Evolutionary conservation across 2,888 invertebrate species (phyloP).

Genomic region (Acleris laterana): DNA sequence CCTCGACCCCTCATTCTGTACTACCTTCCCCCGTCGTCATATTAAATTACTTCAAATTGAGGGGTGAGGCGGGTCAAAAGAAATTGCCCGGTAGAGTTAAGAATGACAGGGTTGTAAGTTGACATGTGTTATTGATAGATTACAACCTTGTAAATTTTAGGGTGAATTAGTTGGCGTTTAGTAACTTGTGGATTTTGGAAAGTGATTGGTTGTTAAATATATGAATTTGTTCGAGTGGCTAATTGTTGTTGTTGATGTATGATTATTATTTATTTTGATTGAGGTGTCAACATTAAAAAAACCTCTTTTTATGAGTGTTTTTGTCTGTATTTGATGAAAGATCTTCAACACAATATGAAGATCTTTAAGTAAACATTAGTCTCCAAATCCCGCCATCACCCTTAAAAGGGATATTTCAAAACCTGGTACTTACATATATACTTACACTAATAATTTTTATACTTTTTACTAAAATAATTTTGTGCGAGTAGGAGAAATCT

Average conservation of each 20-base stretch:
- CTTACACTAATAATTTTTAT: no score
- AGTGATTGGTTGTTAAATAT: slow-evolving; percentile 22
- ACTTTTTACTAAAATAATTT: no score
- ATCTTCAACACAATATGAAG: no score
- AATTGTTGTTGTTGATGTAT: slow-evolving; percentile 11
- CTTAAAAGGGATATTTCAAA: no score
- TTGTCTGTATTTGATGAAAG: no score
- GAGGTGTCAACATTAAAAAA: no score
- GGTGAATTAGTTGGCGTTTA: slow-evolving; percentile 47
- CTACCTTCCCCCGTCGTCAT: slow-evolving; percentile 40
- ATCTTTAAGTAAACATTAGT: no score
- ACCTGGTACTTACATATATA: no score
- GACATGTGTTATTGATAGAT: slow-evolving; percentile 62
- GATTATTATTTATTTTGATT: neutral
- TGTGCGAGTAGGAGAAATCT: no score
- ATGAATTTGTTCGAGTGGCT: slow-evolving; percentile 14
- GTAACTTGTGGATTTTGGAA: slow-evolving; percentile 26
- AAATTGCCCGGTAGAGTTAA: slow-evolving; percentile 48
- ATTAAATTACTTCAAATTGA: slow-evolving; percentile 39
- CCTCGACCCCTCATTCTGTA: slow-evolving; percentile 51
- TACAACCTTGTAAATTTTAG: slow-evolving; percentile 54
- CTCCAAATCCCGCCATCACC: no score
- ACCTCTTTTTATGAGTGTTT: no score
- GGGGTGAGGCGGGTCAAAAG: slow-evolving; percentile 47
- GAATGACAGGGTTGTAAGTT: slow-evolving; percentile 56